Conservation (phyloP, 2,888 invertebrate genomes). For the Torymus texanus region DNA sequence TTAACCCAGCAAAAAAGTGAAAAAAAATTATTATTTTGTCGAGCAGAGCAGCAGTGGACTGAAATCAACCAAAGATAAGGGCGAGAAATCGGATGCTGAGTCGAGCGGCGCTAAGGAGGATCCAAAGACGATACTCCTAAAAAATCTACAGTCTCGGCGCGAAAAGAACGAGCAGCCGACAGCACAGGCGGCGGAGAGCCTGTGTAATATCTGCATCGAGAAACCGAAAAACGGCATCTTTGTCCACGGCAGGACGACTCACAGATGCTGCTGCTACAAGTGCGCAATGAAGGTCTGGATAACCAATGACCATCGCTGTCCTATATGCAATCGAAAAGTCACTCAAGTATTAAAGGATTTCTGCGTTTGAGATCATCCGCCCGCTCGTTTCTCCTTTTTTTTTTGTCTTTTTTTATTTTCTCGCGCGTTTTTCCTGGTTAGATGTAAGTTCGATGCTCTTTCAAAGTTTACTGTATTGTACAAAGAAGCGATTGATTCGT, state of each 20-base stretch:
- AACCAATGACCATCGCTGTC: constrained; percentile 80
- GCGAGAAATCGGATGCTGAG: constrained; percentile 3
- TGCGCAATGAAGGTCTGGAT: constrained; percentile 83
- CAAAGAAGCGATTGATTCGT: not conserved
- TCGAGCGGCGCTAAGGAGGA: not conserved
- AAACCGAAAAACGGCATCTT: constrained; percentile 83
- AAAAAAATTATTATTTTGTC: not conserved
- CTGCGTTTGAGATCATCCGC: constrained; percentile 57
- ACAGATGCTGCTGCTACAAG: constrained; percentile 83
- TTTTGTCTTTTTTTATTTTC: no score
- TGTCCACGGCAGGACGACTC: constrained; percentile 81
- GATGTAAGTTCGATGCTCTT: not conserved
- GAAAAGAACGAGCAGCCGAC: constrained; percentile 17
- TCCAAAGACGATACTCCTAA: constrained; percentile 9
- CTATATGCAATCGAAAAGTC: constrained; percentile 82
- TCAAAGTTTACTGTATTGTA: not conserved
- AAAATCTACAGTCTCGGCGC: constrained; percentile 17
- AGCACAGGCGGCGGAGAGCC: constrained; percentile 1
- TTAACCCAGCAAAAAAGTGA: no score
- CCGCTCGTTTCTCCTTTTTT: not conserved
- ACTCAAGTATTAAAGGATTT: constrained; percentile 81
- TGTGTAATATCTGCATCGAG: constrained; percentile 80
- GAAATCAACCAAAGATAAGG: constrained; percentile 40
- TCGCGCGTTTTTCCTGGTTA: not conserved
- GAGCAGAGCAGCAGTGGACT: constrained; percentile 16